Evolutionary conservation across 2,113 vertebrate genomes (phyloP), one percentile per base, ranked within the genome.

Genomic region (Sebastes fasciatus): DNA sequence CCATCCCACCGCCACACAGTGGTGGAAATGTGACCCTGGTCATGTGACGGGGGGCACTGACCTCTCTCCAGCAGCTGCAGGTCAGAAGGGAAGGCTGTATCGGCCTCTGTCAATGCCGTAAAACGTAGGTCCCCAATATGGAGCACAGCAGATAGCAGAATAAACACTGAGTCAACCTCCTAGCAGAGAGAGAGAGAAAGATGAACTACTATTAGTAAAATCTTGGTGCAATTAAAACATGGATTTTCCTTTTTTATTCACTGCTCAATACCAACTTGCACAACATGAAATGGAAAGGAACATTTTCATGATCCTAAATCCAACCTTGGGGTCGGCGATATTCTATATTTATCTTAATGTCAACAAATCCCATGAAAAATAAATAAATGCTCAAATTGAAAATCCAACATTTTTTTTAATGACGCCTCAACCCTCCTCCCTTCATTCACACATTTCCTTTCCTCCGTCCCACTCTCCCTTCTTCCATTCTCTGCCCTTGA

Each of bases 111-210:
- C 86, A 96, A 88, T 0, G 95, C 72, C 0, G 95, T 96, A 88
- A 99, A 99, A 83, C 85, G 82, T 63, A 99, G 74, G 83, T 99
- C 97, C 66, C 98, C 98, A 0, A 99, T 92, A 84, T 98, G 97
- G 73, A 99, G 86, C 57, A 97, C 93, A 2, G 97, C 96, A 1
- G 97, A 96, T 23, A 99, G 96, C 78, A 99, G 95, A 79, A 93
- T 94, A 68, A 98, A 97, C 85, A 99, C 91, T 66, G 97, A 97
- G 77, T 98, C 98, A 83, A 97, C 95, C 87, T 99, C 97, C 98
- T 99, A 43, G 40, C 6, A 72, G 45, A 51, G 26, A 62, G 58
- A 26, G 6, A 42, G 52, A 42, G 16, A 62, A 21, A 63, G 19
- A 45, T 13, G 8, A 8, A 61, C 2, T 16, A 46, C 21, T 14